Percentiles rank a stretch among this genome's conserved stretches.
These are phyloP conservation scores for Rallus limicola DNA, from an alignment of 2,113 vertebrate genomes.

Conservation along the genomic window DNA sequence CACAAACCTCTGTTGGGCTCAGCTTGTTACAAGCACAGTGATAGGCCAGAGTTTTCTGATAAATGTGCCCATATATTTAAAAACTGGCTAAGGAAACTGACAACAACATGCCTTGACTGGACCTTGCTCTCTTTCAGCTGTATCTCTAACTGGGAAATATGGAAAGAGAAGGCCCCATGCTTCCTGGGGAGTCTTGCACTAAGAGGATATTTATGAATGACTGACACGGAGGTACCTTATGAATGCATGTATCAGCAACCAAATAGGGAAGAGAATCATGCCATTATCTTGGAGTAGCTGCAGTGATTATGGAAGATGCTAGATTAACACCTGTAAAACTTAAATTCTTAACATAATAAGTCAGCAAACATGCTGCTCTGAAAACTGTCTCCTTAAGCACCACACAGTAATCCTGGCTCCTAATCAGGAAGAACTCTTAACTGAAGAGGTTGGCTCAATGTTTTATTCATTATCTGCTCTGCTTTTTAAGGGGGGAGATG, in stretches of 20 bases:
- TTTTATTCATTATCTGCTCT: neutral
- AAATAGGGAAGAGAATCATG: neutral
- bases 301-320: neutral
- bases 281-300: neutral
- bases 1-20: neutral
- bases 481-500: neutral
- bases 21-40: neutral
- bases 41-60: neutral
- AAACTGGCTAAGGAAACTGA: neutral
- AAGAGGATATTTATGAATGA: neutral
- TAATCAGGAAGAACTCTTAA: neutral
- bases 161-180: neutral
- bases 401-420: neutral
- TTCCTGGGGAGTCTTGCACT: neutral
- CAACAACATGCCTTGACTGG: neutral
- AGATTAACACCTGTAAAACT: neutral
- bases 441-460: neutral
- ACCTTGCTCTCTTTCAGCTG: neutral
- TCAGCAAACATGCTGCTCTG: neutral
- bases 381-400: neutral
- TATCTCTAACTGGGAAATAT: neutral
- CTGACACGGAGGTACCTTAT: neutral
- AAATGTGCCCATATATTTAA: accelerated
- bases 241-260: neutral
- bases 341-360: neutral